Percentiles rank a stretch among this genome's conserved stretches.
Evolutionary conservation across 1,140 invertebrate genomes (phyloP).

Genomic region (Tetragonula clypearis): DNA sequence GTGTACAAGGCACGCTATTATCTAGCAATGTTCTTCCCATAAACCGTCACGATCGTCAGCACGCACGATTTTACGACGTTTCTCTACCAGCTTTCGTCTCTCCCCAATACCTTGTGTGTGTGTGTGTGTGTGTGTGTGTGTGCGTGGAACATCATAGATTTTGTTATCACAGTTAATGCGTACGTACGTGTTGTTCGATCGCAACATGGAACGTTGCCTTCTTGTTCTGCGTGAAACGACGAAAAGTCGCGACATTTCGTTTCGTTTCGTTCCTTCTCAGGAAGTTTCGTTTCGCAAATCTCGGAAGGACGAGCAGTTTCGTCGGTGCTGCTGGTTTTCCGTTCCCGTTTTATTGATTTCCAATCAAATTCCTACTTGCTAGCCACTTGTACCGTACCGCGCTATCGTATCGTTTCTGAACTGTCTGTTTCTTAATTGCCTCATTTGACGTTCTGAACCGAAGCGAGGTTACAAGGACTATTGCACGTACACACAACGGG

Average conservation of each 20-base stretch:
- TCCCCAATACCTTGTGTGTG: not conserved
- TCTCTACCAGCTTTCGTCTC: not conserved
- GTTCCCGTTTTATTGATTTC: not conserved
- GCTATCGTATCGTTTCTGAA: not conserved
- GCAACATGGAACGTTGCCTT: not conserved
- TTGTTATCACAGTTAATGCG: not conserved
- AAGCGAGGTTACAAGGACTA: too few relatives aligned
- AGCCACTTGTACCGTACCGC: not conserved
- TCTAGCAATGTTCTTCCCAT: constrained; percentile 49
- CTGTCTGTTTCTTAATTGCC: too few relatives aligned
- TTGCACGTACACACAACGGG: too few relatives aligned
- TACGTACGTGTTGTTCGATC: not conserved
- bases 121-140: too few relatives aligned
- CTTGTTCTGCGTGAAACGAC: not conserved
- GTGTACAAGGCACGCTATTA: constrained; percentile 6
- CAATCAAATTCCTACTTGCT: not conserved
- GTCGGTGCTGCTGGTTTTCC: not conserved
- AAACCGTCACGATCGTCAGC: constrained; percentile 12
- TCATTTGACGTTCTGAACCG: not conserved
- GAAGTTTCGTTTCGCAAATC: too few relatives aligned
- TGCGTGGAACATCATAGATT: not conserved
- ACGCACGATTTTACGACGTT: constrained; percentile 4
- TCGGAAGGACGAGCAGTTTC: not conserved
- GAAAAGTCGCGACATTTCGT: too few relatives aligned
- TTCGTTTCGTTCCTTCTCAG: too few relatives aligned